Evolutionary conservation across 2,797 vertebrate genomes (phyloP), one percentile per base, ranked within the genome.

Genomic region (Tamandua tetradactyla): DNA sequence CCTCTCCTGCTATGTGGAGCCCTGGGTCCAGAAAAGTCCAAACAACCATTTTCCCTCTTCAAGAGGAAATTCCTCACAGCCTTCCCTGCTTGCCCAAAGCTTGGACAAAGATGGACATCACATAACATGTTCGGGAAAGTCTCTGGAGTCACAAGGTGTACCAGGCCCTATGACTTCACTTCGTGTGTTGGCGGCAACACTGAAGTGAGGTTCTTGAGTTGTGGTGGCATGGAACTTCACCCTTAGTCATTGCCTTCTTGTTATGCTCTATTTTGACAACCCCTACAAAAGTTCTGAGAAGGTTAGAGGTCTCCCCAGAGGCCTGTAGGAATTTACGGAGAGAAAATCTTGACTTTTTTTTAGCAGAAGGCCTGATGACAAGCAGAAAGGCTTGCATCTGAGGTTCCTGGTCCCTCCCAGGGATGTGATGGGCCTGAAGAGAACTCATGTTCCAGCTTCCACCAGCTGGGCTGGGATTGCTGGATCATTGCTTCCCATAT

Each of bases 41-140:
- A 89, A 84, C 62, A 90, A 98, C 92, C 66, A 93, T 49, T 71
- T 90, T 76, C 12, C 59, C 44, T 91, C 93, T 15, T 94, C 68
- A 64, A 68, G 47, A 69, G 82, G 74, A 81, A 64, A 18, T 81
- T 98, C 98, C 6, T 68, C 40, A 42, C 71, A 91, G 3, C 66
- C 74, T 94, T 97, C 84, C 95, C 98, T 87, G 97, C 98, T n/a
- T 80, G 97, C 98, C 14, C 97, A 98, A 96, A 95, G 88, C 87
- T 62, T 99, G 99, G 99, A 98, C 97, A 0, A 99, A 99, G 98
- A 99, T 98, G 0, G 99, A 99, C 22, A 95, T 99, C 96, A 99
- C 99, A 0, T 96, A 97, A 2, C 98, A 98, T 55, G 80, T 99
- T 88, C 92, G 68, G 44, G 97, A 85, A 17, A 89, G 95, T 37